phyloP scores from a whole-genome alignment of 2,797 vertebrate species.

The Mustela erminea region DNA sequence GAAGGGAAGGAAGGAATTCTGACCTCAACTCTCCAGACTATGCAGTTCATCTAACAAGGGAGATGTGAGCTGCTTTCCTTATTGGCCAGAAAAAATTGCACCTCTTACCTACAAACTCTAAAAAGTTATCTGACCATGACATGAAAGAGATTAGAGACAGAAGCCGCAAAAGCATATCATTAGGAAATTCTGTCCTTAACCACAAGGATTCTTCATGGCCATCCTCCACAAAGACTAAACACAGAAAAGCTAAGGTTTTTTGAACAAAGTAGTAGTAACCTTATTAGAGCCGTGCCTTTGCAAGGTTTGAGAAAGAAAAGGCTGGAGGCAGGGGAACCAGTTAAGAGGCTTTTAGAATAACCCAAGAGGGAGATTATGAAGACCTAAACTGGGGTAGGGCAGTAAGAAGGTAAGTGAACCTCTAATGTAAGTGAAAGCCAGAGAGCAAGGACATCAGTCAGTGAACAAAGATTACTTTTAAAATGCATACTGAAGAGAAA shows the following conservation, averaged over 20 bases:
- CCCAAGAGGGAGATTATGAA: constrained; percentile 12
- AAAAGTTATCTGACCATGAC: not conserved
- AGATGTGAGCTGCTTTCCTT: not conserved
- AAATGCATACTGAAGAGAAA: not conserved
- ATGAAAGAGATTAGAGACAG: not conserved
- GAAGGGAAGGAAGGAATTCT: constrained; percentile 18
- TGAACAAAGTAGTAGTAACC: not conserved
- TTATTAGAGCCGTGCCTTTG: constrained; percentile 40
- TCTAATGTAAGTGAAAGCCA: not conserved
- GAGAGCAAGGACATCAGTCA: not conserved
- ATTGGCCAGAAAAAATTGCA: not conserved
- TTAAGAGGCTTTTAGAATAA: constrained; percentile 12
- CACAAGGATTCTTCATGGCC: not conserved
- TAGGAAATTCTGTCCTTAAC: constrained; percentile 38
- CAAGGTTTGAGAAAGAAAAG: not conserved
- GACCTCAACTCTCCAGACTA: not conserved
- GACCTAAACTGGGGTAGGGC: not conserved
- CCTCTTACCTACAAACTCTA: not conserved
- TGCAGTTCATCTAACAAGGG: not conserved
- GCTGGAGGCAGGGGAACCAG: not conserved
- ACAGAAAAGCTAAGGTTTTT: constrained; percentile 17
- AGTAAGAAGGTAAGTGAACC: not conserved
- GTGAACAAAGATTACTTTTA: not conserved
- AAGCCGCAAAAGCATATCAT: constrained; percentile 12
- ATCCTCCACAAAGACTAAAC: constrained; percentile 46